These are phyloP conservation scores for Arenicola marina DNA, from an alignment of 2,888 invertebrate species.

Conservation along the genomic window DNA sequence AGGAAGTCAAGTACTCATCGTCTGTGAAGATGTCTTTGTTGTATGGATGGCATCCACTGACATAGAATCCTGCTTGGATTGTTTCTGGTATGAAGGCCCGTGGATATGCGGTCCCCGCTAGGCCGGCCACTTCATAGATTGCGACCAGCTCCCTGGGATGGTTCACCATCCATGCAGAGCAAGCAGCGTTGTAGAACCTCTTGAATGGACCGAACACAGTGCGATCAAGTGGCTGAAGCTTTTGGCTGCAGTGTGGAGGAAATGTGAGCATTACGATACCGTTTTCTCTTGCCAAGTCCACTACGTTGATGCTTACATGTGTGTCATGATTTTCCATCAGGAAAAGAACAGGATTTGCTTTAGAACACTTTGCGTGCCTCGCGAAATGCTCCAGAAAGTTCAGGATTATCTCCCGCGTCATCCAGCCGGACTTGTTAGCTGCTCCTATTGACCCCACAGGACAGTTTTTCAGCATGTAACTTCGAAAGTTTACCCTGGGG, in stretches of 20 bases:
- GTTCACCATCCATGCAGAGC: slow-evolving; percentile 44
- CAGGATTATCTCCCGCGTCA: slow-evolving; percentile 29
- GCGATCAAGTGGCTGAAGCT: slow-evolving; percentile 60
- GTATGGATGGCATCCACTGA: background rate
- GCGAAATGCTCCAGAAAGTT: slow-evolving; percentile 40
- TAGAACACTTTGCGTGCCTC: slow-evolving; percentile 35
- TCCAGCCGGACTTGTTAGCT: slow-evolving; percentile 14
- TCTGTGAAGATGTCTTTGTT: slow-evolving; percentile 3
- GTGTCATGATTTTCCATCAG: slow-evolving; percentile 46
- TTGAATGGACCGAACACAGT: slow-evolving; percentile 59
- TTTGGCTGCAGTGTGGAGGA: slow-evolving; percentile 59
- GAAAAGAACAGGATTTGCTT: slow-evolving; percentile 37
- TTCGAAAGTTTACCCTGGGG: slow-evolving; percentile 12
- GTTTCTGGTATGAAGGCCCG: slow-evolving; percentile 55
- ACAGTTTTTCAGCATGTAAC: background rate
- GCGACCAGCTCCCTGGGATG: slow-evolving; percentile 57
- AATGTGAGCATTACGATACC: slow-evolving; percentile 58
- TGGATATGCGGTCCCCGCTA: slow-evolving; percentile 50
- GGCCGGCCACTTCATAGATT: slow-evolving; percentile 59
- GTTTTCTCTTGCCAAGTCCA: slow-evolving; percentile 50
- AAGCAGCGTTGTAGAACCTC: slow-evolving; percentile 40
- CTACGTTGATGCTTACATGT: slow-evolving; percentile 37
- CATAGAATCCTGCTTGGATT: slow-evolving; percentile 38
- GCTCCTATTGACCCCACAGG: slow-evolving; percentile 11
- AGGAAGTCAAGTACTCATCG: background rate